Percentiles rank a stretch among this genome's conserved stretches.
phyloP scores from a whole-genome alignment of 2,113 vertebrate genomes.

The Baryphthengus martii region DNA sequence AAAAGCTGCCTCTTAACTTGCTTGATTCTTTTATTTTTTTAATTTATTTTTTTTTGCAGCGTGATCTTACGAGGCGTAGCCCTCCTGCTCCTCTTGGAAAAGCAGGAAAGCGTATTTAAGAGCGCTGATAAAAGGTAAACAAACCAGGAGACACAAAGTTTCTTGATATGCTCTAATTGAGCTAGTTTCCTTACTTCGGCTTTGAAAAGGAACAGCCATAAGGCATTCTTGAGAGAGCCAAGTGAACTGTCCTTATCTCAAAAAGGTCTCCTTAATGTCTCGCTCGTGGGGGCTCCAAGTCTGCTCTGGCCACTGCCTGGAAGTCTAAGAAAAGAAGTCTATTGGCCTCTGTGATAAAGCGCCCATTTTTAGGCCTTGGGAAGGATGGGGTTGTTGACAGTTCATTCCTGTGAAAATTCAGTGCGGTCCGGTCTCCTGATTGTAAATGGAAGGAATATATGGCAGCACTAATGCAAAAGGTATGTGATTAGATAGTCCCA shows the following conservation, averaged over 20 bases:
- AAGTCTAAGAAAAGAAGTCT: conserved; percentile 72
- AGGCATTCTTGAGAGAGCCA: conserved; percentile 59
- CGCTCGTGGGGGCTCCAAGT: conserved; percentile 71
- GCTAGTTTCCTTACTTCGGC: conserved; percentile 51
- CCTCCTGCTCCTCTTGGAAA: conserved; percentile 28
- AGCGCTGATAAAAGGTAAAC: conserved; percentile 64
- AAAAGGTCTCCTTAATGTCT: conserved; percentile 64
- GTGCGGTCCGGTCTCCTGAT: conserved; percentile 46
- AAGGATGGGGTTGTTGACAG: conserved; percentile 81
- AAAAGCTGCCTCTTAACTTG: background rate
- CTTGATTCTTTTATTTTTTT: background rate
- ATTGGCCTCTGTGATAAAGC: conserved; percentile 69
- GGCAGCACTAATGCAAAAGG: conserved; percentile 58
- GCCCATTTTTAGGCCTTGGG: conserved; percentile 75
- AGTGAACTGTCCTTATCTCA: conserved; percentile 67
- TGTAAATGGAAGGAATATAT: conserved; percentile 47
- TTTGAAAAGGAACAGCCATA: conserved; percentile 65
- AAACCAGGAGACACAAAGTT: conserved; percentile 57
- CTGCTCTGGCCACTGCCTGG: conserved; percentile 55
- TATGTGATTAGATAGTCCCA: conserved; percentile 67
- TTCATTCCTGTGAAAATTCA: conserved; percentile 79
- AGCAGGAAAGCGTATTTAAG: conserved; percentile 54
- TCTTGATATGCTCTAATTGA: conserved; percentile 70
- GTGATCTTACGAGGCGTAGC: background rate
- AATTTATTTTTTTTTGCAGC: no score